phyloP scores from a whole-genome alignment of 2,888 invertebrate genomes.

The Rhamphomyia laevipes region DNA sequence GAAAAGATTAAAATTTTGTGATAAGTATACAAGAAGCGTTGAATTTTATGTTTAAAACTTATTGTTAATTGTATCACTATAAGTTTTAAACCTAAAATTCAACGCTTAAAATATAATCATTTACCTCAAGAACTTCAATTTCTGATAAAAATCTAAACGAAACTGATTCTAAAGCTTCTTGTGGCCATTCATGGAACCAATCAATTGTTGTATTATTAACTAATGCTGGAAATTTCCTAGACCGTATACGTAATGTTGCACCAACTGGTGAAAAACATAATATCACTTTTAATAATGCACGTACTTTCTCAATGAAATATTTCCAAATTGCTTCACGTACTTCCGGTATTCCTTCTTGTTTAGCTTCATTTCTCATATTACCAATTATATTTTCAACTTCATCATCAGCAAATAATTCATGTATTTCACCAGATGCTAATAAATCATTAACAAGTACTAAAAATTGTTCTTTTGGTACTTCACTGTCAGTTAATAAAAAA shows the following conservation, averaged over 20 bases:
- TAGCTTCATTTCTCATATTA: conserved; percentile 64
- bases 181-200: conserved; percentile 97
- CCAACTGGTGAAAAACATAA: conserved; percentile 94
- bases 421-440: conserved; percentile 87
- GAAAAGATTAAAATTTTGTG: neutral
- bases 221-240: conserved; percentile 87
- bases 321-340: conserved; percentile 90
- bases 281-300: conserved; percentile 61
- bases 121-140: conserved; percentile 42
- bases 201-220: conserved; percentile 88
- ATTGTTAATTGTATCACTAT: too few species aligned
- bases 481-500: conserved; percentile 89
- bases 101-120: neutral
- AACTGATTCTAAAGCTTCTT: conserved; percentile 80
- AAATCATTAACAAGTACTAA: conserved; percentile 87
- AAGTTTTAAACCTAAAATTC: neutral
- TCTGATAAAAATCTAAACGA: conserved; percentile 70
- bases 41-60: too few species aligned
- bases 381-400: conserved; percentile 78
- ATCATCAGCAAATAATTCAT: conserved; percentile 81
- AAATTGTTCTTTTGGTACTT: conserved; percentile 80
- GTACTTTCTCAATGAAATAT: conserved; percentile 84
- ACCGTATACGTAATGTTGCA: conserved; percentile 70
- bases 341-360: conserved; percentile 70
- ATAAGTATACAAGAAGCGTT: too few species aligned